Evolutionary conservation across 2,113 vertebrate species (phyloP), one percentile per base, ranked within the genome.

Genomic region (Oxygymnocypris stewartii): DNA sequence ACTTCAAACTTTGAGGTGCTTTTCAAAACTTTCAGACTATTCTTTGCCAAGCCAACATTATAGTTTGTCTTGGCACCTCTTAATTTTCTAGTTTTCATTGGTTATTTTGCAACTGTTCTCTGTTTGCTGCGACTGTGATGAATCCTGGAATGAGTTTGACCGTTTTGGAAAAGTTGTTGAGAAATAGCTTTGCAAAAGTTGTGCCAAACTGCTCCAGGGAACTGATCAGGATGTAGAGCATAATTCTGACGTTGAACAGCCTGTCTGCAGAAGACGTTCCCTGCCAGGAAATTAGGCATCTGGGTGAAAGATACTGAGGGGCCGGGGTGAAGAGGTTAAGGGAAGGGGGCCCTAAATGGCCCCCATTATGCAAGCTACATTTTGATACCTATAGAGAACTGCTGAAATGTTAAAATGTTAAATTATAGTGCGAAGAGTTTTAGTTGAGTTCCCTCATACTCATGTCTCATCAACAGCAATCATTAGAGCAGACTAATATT

Each of bases 401-500:
- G 1, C 3, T 25, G 12, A 75, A 78, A 54, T 20, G 14, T 51
- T 51, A 3, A 79, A 79, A 77, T 51, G 0, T 7, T 18, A 57
- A 35, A 13, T 35, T 35, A 51, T 84, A 76, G 12, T 16, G 23
- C 0, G 76, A 73, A 47, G 14, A 10, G 8, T 61, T 61, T 61
- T 9, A 49, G 44, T 78, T 79, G 25, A 80, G 63, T 85, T 82
- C 37, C 10, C 47, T 42, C 35, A 77, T 31, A 37, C 63, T 49
- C 61, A 42, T 82, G 86, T 79, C 61, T 84, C 84, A 78, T 44
- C 16, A 54, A 25, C 84, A 37, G 65, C 73, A 59, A 85, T 80
- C 14, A 81, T 88, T 81, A 71, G 35, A 28, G 28, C 69, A 35
- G 6, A 88, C 86, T 76, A 88, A 87, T 87, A 87, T 81, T 88